Percentiles rank a stretch among this genome's conserved stretches.
Evolutionary conservation across 2,888 invertebrate species (phyloP).

Genomic region (Andrena fulva): DNA sequence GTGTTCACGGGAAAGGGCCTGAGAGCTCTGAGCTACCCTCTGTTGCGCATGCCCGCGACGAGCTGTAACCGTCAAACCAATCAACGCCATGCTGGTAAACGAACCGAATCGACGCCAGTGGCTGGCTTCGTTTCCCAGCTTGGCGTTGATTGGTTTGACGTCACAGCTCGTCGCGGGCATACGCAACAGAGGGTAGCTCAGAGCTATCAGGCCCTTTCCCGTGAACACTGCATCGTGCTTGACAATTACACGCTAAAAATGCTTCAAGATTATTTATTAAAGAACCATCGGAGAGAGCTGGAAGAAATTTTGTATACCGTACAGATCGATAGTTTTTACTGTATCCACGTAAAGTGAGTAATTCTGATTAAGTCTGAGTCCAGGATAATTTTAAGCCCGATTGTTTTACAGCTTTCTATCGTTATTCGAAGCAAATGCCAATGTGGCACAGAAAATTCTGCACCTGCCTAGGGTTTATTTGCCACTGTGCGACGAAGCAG

Average conservation of each 20-base stretch:
- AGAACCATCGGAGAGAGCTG: constrained; percentile 88
- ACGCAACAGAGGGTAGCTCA: too few relatives aligned
- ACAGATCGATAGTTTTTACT: constrained; percentile 88
- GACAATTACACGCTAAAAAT: constrained; percentile 55
- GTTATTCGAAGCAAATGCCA: constrained; percentile 89
- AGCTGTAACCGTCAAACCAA: too few relatives aligned
- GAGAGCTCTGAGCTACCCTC: too few relatives aligned
- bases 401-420: constrained; percentile 88
- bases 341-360: constrained; percentile 90
- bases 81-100: too few relatives aligned
- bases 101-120: too few relatives aligned
- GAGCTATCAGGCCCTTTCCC: too few relatives aligned
- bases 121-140: too few relatives aligned
- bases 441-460: constrained; percentile 89
- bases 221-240: not conserved
- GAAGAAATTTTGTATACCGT: constrained; percentile 87
- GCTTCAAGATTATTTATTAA: constrained; percentile 86
- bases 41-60: too few relatives aligned
- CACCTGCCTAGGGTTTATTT: constrained; percentile 88
- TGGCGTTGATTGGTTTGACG: too few relatives aligned
- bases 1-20: too few relatives aligned
- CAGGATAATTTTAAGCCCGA: not conserved
- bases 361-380: not conserved
- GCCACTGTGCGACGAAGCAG: constrained; percentile 88
- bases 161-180: too few relatives aligned